phyloP scores from a whole-genome alignment of 2,888 invertebrate species.

The Microplitis manilae region DNA sequence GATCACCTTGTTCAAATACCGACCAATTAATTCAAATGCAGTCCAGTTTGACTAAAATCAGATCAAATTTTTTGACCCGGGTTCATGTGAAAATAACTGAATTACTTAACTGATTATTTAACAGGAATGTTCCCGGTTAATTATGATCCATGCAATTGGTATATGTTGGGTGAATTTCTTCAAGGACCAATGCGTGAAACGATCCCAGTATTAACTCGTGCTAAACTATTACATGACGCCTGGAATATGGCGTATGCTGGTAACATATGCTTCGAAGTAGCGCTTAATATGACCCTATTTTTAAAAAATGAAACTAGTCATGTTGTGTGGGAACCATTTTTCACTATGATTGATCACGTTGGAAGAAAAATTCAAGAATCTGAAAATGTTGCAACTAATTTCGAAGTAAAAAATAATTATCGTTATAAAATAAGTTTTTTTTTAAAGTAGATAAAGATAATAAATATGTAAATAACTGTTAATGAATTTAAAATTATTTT shows the following conservation, averaged over 20 bases:
- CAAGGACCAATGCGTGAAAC: conserved; percentile 64
- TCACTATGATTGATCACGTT: conserved; percentile 87
- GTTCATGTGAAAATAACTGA: not conserved
- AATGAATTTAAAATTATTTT: not conserved
- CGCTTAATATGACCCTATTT: conserved; percentile 86
- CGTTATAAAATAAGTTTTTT: no score
- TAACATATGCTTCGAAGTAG: conserved; percentile 82
- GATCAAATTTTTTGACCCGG: no score
- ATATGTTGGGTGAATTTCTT: conserved; percentile 79
- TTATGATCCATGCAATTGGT: conserved; percentile 86
- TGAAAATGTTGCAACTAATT: conserved; percentile 77
- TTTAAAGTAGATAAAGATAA: no score
- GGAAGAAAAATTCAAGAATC: conserved; percentile 81
- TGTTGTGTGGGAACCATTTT: conserved; percentile 87
- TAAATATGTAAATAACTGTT: not conserved
- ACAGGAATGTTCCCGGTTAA: conserved; percentile 87
- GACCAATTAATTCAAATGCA: no score
- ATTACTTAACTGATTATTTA: conserved; percentile 26
- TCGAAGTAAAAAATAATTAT: conserved; percentile 76
- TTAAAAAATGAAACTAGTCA: conserved; percentile 82
- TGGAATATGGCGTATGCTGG: conserved; percentile 87
- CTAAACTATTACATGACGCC: conserved; percentile 83
- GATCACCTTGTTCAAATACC: no score
- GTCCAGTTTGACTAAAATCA: no score
- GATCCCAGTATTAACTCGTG: conserved; percentile 82